Evolutionary conservation across 2,888 invertebrate genomes (phyloP), one percentile per base, ranked within the genome.

Genomic region (Rhingia rostrata): DNA sequence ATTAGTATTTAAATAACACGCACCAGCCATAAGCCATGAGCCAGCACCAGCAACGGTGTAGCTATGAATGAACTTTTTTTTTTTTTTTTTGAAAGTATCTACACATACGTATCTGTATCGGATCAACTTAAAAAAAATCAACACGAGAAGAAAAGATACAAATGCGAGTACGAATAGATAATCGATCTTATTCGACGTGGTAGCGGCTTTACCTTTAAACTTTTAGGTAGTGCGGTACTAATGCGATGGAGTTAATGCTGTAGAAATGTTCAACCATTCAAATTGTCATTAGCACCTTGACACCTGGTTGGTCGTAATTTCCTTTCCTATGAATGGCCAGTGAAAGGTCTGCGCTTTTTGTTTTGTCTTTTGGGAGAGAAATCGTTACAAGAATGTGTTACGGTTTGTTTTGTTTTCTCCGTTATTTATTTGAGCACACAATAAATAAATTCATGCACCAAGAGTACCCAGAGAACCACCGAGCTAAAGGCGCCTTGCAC

Each of bases 1-100:
- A 22, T 1, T 22, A 2, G 22, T 22, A 61, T 22, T 32, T 35
- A 33, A 35, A 4, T 22, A 22, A 22, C 22, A 22, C 22, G 22
- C 22, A 22, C 22, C 22, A 22, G 22, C 22, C 22, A 22, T 22
- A 22, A 22, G 22, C 22, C 22, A 22, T 22, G 2, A 22, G 22
- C 22, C 22, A n/a, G n/a, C 6, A 7, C 30, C 7, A 32, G 30
- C 22, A 22, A 5, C 4, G 37, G 14, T 56, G 37, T 56, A 6
- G 39, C 14, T 14, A 53, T 75, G 67, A 67, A 67, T 75, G 67
- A 35, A 77, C n/a, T 39, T 63, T 69, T 77, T 47, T n/a, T 22
- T 22, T 22, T 22, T 22, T 22, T 22, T 22, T 22, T 22, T 39
- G 69, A 69, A 69, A 77, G 67, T 51, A n/a, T 53, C 12, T 53